Evolutionary conservation across 2,888 invertebrate species (phyloP).

Genomic region (Bursaphelenchus okinawaensis): DNA sequence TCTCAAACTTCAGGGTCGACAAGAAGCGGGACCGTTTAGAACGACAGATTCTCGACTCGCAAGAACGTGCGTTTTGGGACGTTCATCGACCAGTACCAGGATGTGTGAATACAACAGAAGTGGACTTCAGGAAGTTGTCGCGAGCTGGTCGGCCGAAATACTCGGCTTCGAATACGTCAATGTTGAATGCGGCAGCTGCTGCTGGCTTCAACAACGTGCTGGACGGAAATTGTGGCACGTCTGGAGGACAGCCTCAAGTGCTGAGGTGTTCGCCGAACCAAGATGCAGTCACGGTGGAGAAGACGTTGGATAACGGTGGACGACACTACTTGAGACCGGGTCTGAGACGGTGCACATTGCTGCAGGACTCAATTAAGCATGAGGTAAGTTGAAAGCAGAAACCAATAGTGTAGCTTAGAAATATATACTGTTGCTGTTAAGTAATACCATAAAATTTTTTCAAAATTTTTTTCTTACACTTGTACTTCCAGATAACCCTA

Average conservation of each 20-base stretch:
- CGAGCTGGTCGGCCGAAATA: constrained; percentile 57
- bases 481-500: constrained; percentile 64
- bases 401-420: background rate
- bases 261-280: constrained; percentile 1
- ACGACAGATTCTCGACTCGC: constrained; percentile 93
- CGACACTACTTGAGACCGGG: constrained; percentile 46
- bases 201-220: background rate
- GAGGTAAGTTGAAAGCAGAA: constrained; percentile 61
- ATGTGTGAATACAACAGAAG: constrained; percentile 95
- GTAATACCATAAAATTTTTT: constrained; percentile 1
- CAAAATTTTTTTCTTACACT: constrained; percentile 5
- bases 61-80: constrained; percentile 99
- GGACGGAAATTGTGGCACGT: constrained; percentile 4
- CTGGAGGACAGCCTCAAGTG: constrained; percentile 16
- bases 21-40: constrained; percentile 97
- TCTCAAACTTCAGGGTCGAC: constrained; percentile 70
- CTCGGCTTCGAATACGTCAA: constrained; percentile 35
- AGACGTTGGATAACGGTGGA: background rate
- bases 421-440: background rate
- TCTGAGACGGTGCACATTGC: constrained; percentile 49
- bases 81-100: constrained; percentile 98
- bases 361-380: constrained; percentile 63
- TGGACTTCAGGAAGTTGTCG: constrained; percentile 92
- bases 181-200: constrained; percentile 19
- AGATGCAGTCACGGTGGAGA: constrained; percentile 8